Conservation (phyloP, 2,797 vertebrate genomes). For the Pyrrhura leucotis region DNA sequence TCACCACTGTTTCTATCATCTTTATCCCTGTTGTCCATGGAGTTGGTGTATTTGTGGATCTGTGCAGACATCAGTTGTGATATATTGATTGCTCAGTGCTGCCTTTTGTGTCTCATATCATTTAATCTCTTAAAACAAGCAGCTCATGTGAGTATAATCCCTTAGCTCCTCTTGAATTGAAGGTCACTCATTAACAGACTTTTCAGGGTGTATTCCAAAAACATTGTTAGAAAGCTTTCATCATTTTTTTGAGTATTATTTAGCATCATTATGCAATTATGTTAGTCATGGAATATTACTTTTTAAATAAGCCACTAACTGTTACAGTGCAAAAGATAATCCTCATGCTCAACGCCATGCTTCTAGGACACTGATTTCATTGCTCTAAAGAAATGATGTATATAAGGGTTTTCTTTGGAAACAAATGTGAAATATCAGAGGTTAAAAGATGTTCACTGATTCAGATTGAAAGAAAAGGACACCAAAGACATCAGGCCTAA, state of each 20-base stretch:
- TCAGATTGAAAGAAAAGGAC: not conserved
- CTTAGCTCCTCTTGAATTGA: not conserved
- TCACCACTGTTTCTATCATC: not conserved
- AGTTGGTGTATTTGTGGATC: not conserved
- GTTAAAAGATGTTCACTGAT: not conserved
- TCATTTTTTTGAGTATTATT: not conserved
- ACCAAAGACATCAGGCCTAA: not conserved
- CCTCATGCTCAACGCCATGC: not conserved
- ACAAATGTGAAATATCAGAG: not conserved
- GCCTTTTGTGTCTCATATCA: not conserved
- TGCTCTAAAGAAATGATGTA: not conserved
- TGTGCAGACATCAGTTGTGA: not conserved
- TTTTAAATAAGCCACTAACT: not conserved
- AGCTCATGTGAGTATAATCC: not conserved
- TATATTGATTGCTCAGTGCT: not conserved
- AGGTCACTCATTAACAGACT: not conserved
- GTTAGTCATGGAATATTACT: not conserved
- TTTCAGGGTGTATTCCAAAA: not conserved
- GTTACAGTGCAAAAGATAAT: not conserved
- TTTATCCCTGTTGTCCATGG: rapidly evolving
- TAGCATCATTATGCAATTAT: not conserved
- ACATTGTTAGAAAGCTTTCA: not conserved
- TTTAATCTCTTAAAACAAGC: not conserved
- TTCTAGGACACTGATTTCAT: not conserved
- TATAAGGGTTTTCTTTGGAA: not conserved